phyloP scores from a whole-genome alignment of 2,888 invertebrate genomes.

The Mellilla xanthometata region DNA sequence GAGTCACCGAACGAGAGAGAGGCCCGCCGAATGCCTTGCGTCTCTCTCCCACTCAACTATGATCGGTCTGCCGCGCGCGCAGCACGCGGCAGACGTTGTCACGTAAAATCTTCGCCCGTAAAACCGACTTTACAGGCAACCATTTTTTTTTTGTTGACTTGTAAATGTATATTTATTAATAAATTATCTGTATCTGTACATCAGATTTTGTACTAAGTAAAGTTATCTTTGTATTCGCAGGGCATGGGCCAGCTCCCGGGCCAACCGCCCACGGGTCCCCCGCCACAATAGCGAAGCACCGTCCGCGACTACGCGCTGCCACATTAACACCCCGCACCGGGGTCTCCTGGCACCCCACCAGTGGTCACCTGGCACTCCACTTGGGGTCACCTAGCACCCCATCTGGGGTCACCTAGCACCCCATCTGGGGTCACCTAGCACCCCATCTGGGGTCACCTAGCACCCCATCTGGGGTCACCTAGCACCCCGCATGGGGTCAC shows the following conservation, averaged over 20 bases:
- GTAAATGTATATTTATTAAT: no score
- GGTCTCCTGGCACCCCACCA: background rate
- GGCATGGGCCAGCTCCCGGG: constrained; percentile 74
- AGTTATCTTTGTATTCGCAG: constrained; percentile 34
- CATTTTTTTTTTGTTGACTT: no score
- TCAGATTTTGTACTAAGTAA: no score
- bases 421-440: background rate
- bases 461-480: background rate
- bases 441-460: background rate
- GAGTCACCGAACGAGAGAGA: no score
- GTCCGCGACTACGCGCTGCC: constrained; percentile 44
- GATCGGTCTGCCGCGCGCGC: no score
- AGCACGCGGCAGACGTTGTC: no score
- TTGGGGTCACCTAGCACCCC: background rate
- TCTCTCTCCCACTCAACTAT: no score
- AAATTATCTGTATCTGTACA: background rate
- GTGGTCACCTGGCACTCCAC: background rate
- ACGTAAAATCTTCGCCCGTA: no score
- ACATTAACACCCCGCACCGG: constrained; percentile 6
- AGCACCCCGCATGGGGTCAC: background rate
- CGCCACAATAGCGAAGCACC: constrained; percentile 74
- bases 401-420: background rate
- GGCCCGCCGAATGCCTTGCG: no score
- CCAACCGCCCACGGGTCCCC: constrained; percentile 65
- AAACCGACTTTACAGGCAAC: no score